Base-by-base conservation (phyloP, 2,113 vertebrate genomes). In the Plectropomus leopardus region DNA sequence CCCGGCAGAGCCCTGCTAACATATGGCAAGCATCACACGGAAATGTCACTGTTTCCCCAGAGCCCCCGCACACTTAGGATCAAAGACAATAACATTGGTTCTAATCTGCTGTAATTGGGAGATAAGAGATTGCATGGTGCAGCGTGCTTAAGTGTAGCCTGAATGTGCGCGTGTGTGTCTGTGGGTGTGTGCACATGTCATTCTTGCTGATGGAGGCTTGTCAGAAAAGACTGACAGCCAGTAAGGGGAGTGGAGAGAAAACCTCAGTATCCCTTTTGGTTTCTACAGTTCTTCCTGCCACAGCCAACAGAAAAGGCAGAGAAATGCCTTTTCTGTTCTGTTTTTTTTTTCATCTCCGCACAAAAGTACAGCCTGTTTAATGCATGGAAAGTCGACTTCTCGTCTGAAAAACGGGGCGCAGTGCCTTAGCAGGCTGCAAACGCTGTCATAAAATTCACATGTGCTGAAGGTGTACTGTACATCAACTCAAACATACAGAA, bases 31-130 rank as follows among this genome's bases (percentile, higher is more conserved):
- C 86, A 88, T 91, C 88, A 88, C 80, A 92, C 74, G 53, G 86
- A 94, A 95, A 95, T 94, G 94, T 93, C 92, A 94, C 88, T 5
- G 82, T 80, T 76, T 93, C 93, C 92, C 93, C 82, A 67, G 92
- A 91, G 91, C 88, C 88, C 80, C 80, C 45, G 51, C 86, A 88
- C 89, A 86, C 87, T 93, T 80, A 80, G 82, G 86, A 95, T 95
- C 94, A 95, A 94, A 94, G 92, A 92, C 93, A 93, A 93, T 93
- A 92, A 92, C 88, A 88, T 74, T 88, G 91, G 90, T 93, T 94
- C 89, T 94, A 94, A 94, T 94, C 91, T 90, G 88, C 89, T 89
- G 90, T 94, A 94, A 95, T 93, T 92, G 91, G 89, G 80, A 94
- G 91, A 95, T 94, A 91, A 94, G 91, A 93, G 83, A 91, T 86